Evolutionary conservation across 2,888 invertebrate species (phyloP).

Genomic region (Perizoma flavofasciatum): DNA sequence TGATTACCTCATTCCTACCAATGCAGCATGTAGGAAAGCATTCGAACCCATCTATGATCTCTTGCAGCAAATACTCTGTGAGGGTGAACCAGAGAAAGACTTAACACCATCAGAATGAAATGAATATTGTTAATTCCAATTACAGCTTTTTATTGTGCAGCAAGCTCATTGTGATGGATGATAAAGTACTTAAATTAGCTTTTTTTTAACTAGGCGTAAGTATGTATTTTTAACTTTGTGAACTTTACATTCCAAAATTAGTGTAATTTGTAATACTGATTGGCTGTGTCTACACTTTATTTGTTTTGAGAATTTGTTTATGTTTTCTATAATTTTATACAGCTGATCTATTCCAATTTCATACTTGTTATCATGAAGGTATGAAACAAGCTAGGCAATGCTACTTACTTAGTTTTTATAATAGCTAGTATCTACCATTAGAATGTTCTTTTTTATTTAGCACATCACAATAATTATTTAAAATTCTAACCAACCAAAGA

Average conservation of each 20-base stretch:
- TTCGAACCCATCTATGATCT: slow-evolving; percentile 94
- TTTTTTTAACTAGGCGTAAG: slow-evolving; percentile 74
- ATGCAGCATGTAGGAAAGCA: slow-evolving; percentile 93
- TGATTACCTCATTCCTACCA: slow-evolving; percentile 94
- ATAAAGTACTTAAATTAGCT: slow-evolving; percentile 78
- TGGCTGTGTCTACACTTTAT: slow-evolving; percentile 66
- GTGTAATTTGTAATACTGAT: slow-evolving; percentile 58
- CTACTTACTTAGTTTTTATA: slow-evolving; percentile 18
- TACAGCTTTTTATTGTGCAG: slow-evolving; percentile 66
- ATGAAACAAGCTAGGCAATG: slow-evolving; percentile 7
- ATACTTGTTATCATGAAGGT: slow-evolving; percentile 9
- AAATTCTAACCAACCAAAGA: slow-evolving; percentile 53
- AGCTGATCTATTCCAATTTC: slow-evolving; percentile 27
- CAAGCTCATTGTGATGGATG: slow-evolving; percentile 77
- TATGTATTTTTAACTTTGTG: slow-evolving; percentile 56
- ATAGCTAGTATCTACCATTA: slow-evolving; percentile 10
- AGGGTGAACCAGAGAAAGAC: slow-evolving; percentile 90
- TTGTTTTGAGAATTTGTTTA: slow-evolving; percentile 38
- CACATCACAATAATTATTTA: slow-evolving; percentile 29
- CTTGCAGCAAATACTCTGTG: slow-evolving; percentile 89
- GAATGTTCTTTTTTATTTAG: slow-evolving; percentile 7
- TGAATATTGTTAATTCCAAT: slow-evolving; percentile 38
- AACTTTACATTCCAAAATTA: slow-evolving; percentile 77
- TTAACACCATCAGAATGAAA: slow-evolving; percentile 88
- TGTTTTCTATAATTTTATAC: slow-evolving; percentile 35